Evolutionary conservation across 2,113 vertebrate genomes (phyloP).

Genomic region (Catagonus wagneri): DNA sequence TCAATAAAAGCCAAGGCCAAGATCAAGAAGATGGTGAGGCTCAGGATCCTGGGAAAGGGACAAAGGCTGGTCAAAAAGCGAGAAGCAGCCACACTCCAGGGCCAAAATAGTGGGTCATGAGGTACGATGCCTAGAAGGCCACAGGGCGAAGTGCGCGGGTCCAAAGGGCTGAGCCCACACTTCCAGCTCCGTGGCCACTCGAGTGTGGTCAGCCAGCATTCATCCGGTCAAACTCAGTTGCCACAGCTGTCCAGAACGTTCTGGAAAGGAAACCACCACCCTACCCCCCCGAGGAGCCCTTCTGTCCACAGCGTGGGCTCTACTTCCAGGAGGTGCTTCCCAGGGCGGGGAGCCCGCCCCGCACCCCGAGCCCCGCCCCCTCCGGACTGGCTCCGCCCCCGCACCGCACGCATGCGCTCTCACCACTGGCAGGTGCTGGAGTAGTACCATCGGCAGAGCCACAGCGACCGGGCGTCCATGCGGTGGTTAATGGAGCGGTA

Average conservation of each 20-base stretch:
- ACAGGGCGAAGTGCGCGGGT: rapidly evolving
- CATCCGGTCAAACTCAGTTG: rapidly evolving
- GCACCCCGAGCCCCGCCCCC: background rate
- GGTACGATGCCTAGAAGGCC: rapidly evolving
- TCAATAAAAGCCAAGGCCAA: constrained; percentile 94
- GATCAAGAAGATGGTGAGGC: constrained; percentile 90
- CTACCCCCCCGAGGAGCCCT: too few relatives aligned
- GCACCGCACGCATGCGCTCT: constrained; percentile 28
- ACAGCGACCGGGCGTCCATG: constrained; percentile 91
- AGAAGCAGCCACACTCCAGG: rapidly evolving
- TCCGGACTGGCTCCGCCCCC: rapidly evolving
- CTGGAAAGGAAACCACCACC: background rate
- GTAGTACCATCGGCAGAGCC: constrained; percentile 96
- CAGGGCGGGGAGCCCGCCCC: background rate
- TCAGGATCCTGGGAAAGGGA: constrained; percentile 86
- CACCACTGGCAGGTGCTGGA: constrained; percentile 94
- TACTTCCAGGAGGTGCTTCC: background rate
- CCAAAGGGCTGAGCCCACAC: rapidly evolving
- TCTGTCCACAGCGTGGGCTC: too few relatives aligned
- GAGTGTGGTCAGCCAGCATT: rapidly evolving
- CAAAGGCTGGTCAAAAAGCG: background rate
- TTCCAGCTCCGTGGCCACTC: rapidly evolving
- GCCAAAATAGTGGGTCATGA: rapidly evolving
- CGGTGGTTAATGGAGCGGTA: constrained; percentile 98
- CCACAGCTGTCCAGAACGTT: rapidly evolving